Evolutionary conservation across 1,140 invertebrate species (phyloP), one percentile per base, ranked within the genome.

Genomic region (Bombus ignitus): DNA sequence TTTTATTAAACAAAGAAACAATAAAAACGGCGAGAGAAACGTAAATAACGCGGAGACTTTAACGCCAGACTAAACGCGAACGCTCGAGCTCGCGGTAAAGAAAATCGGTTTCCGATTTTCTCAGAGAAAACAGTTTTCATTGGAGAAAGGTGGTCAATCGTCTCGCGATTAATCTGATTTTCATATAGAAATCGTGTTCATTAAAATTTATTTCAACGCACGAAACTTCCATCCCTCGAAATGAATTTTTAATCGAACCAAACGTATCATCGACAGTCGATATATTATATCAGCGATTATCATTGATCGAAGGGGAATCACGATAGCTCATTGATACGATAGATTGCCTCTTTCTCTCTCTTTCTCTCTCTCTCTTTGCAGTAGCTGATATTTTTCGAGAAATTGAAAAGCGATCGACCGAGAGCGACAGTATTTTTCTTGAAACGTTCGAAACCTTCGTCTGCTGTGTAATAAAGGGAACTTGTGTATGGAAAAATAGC

Each of bases 381-480:
- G 39, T 28, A 25, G 57, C 13, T 53, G 47, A 35, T 18, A 32
- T n/a, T 57, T 35, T 59, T 53, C 44, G 42, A 68, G n/a, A 25
- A n/a, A 72, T 80, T 72, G 68, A 68, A 80, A 83, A 83, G 74
- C 82, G 74, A 68, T 77, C 47, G 74, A 78, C 42, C 74, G 74
- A 83, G 62, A 83, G 82, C 59, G 62, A 77, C 74, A 53, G n/a
- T 53, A 12, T 59, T 59, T 47, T 25, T 28, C n/a, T 25, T 5
- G 44, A 59, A 25, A 74, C 18, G 35, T 35, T 44, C 22, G 81
- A 13, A 53, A 53, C 81, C 75, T 83, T 72, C 35, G 80, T 35
- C 37, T 18, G 70, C 57, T 18, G 37, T 22, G 42, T 18, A n/a
- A 47, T 28, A 44, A 35, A 37, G 22, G 73, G 42, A 13, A 78